phyloP scores from a whole-genome alignment of 2,113 vertebrate genomes.

The Sorex fumeus region DNA sequence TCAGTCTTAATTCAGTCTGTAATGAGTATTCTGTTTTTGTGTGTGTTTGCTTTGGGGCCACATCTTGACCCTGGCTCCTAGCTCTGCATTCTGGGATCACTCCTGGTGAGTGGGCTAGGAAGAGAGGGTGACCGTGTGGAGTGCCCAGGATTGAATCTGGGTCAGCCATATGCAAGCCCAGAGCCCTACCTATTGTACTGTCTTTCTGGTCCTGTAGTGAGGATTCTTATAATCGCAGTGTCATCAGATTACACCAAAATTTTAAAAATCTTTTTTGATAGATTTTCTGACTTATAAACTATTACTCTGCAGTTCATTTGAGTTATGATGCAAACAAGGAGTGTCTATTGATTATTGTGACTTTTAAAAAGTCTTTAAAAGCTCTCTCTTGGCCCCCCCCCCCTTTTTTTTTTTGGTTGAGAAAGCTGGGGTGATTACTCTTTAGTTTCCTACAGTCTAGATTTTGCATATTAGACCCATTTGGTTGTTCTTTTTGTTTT shows the following conservation, averaged over 20 bases:
- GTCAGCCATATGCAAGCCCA: not conserved
- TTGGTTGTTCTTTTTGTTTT: not conserved
- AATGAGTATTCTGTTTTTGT: not conserved
- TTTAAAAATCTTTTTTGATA: conserved; percentile 15
- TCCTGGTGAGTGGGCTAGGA: too few species aligned
- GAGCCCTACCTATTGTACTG: not conserved
- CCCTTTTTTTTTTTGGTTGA: conserved; percentile 52
- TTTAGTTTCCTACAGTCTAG: conserved; percentile 1
- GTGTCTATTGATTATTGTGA: too few species aligned
- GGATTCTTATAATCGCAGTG: not conserved
- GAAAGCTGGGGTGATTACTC: not conserved
- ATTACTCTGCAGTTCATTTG: conserved; percentile 3
- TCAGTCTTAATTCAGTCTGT: not conserved
- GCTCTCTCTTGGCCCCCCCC: conserved; percentile 2
- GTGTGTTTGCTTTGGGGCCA: too few species aligned
- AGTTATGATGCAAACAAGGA: not conserved
- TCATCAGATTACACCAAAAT: not conserved
- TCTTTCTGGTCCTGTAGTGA: not conserved
- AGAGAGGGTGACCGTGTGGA: too few species aligned
- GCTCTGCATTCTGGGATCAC: too few species aligned
- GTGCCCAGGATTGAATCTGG: too few species aligned
- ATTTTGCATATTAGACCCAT: not conserved
- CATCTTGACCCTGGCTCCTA: too few species aligned
- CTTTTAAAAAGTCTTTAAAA: too few species aligned
- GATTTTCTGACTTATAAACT: conserved; percentile 20